Evolutionary conservation across 2,888 invertebrate genomes (phyloP).

Genomic region (Psylliodes chrysocephalus): DNA sequence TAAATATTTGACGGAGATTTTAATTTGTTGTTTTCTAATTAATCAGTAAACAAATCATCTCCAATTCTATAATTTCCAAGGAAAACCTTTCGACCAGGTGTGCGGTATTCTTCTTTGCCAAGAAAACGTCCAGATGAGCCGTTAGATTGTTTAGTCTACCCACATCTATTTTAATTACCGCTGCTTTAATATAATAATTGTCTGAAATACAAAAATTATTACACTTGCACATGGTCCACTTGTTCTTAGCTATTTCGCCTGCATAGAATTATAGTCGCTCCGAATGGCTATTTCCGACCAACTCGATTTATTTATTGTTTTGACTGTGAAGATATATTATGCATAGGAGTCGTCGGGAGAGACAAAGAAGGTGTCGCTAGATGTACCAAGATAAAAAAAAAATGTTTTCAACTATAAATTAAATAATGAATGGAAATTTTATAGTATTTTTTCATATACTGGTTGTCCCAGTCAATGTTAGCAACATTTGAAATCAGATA

Average conservation of each 20-base stretch:
- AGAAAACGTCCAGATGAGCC: slow-evolving; percentile 54
- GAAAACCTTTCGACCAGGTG: slow-evolving; percentile 51
- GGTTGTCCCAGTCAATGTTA: too few species aligned
- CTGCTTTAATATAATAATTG: slow-evolving; percentile 53
- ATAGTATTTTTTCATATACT: too few species aligned
- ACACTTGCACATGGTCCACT: slow-evolving; percentile 46
- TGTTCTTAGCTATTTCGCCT: slow-evolving; percentile 41
- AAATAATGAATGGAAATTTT: too few species aligned
- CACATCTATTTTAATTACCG: slow-evolving; percentile 53
- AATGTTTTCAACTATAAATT: too few species aligned
- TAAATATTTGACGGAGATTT: background rate
- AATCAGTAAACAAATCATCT: background rate
- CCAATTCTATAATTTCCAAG: background rate
- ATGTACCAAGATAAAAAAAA: background rate
- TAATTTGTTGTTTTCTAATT: background rate
- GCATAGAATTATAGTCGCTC: slow-evolving; percentile 38
- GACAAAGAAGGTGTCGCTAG: background rate
- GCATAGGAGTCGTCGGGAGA: background rate
- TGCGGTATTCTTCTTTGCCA: slow-evolving; percentile 49
- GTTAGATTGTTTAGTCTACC: slow-evolving; percentile 58
- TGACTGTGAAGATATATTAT: background rate
- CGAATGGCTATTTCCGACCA: slow-evolving; percentile 33
- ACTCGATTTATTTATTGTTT: slow-evolving; percentile 38
- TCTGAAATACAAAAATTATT: slow-evolving; percentile 48
- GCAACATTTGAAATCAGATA: too few species aligned